phyloP scores from a whole-genome alignment of 2,113 vertebrate genomes.

The Saccopteryx bilineata region DNA sequence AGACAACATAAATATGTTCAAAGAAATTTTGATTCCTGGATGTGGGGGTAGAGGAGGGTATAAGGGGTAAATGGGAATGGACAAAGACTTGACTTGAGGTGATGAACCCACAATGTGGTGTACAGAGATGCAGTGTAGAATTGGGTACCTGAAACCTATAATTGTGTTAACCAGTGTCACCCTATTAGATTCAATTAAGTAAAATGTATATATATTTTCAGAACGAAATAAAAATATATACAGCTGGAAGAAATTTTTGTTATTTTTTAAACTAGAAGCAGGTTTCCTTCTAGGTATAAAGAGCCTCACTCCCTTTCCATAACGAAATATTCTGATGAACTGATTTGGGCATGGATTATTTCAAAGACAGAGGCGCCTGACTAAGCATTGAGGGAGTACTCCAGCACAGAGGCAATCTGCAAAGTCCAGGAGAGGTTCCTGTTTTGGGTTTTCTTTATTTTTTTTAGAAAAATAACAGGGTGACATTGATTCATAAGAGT shows the following conservation, averaged over 20 bases:
- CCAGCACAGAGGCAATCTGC: background rate
- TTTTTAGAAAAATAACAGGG: no score
- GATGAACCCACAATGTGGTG: no score
- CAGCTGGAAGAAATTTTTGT: background rate
- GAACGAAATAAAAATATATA: slow-evolving; percentile 14
- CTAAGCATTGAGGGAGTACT: background rate
- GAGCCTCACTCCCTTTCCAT: background rate
- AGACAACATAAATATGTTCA: background rate
- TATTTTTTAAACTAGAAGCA: background rate
- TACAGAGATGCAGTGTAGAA: no score
- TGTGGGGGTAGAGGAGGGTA: no score
- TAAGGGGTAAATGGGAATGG: no score
- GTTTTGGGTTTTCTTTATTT: no score
- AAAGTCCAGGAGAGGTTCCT: background rate
- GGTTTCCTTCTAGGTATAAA: background rate
- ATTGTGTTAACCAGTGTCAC: no score
- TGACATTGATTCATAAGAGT: no score
- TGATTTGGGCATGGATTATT: background rate
- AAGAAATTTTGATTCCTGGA: background rate
- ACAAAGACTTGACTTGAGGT: no score
- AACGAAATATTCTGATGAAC: background rate
- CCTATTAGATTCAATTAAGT: no score
- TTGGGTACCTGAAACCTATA: no score
- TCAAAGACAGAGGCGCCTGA: background rate
- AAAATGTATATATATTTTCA: slow-evolving; percentile 13